Evolutionary conservation across 1,140 invertebrate genomes (phyloP).

Genomic region (Argopecten irradians): DNA sequence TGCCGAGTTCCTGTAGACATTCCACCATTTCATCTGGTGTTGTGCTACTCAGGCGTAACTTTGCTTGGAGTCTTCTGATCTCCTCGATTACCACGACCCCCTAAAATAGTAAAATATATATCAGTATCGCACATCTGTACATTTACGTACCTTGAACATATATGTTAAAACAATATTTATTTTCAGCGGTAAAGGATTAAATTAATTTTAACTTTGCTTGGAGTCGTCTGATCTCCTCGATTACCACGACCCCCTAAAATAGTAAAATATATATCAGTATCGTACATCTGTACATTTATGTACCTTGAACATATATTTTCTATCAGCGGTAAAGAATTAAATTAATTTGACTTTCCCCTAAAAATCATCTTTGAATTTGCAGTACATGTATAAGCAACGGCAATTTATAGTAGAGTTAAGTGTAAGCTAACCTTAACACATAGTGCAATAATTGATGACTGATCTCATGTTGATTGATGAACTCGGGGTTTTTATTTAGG

Average conservation of each 20-base stretch:
- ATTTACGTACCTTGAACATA: background rate
- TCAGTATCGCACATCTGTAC: background rate
- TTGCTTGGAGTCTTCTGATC: constrained; percentile 61
- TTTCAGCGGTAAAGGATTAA: background rate
- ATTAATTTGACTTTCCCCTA: background rate
- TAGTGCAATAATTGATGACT: too few relatives aligned
- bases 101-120: constrained; percentile 50
- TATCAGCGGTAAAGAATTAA: background rate
- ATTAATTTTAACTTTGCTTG: constrained; percentile 56
- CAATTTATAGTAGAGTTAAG: too few relatives aligned
- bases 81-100: constrained; percentile 72
- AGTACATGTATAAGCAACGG: too few relatives aligned
- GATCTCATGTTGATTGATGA: too few relatives aligned
- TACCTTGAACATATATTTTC: background rate
- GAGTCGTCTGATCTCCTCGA: constrained; percentile 67
- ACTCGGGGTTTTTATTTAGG: too few relatives aligned
- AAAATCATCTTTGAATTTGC: background rate
- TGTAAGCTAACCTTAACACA: too few relatives aligned
- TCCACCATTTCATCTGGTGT: constrained; percentile 59
- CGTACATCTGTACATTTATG: background rate
- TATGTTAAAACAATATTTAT: background rate
- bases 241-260: constrained; percentile 69
- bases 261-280: constrained; percentile 18
- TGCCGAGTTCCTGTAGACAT: constrained; percentile 58
- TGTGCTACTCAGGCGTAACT: constrained; percentile 59